Base-by-base conservation (phyloP, 1,140 invertebrate genomes). In the Drosophila busckii region DNA sequence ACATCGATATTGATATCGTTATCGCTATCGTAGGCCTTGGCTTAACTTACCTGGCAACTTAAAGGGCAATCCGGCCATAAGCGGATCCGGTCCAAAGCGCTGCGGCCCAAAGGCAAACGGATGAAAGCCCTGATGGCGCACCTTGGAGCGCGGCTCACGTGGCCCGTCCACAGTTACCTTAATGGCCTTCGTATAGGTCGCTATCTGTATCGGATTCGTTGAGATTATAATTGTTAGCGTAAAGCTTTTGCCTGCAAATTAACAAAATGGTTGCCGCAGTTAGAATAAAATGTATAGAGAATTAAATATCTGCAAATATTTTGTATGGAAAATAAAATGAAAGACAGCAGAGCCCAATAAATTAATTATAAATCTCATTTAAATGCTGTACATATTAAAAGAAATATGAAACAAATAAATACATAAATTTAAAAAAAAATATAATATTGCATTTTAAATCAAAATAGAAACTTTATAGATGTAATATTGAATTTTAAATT, bases 121-220 rank as follows among this genome's bases (percentile, higher is more conserved):
- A 89, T 95, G 94, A 85, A 95, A 95, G 28, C 93, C 91, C 84
- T 94, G 93, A 82, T 95, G 94, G 42, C 94, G 90, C 69, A 95
- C 95, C 90, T 98, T 98, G 17, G 95, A 97, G 62, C 98, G 90
- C 1, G 97, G 97, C 87, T 99, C 97, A 68, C 98, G 88, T 0
- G 98, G 98, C 37, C 98, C 98, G 87, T 99, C 98, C 25, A 99
- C 98, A 0, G 98, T 99, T 32, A 99, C 97, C 89, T 99, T 99
- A 85, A 99, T 99, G 22, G 97, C 97, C 87, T 98, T 98, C 46
- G 91, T 93, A 87, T 97, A 95, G 2, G 96, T 97, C 7, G 95
- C 94, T 22, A 99, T 92, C 89, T 99, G 96, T 9, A 96, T 95
- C 26, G 97, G 97, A 31, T 93, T 93, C 10, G 96, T 96, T 46